Conservation (phyloP, 2,113 vertebrate genomes). For the Malurus cyaneus region DNA sequence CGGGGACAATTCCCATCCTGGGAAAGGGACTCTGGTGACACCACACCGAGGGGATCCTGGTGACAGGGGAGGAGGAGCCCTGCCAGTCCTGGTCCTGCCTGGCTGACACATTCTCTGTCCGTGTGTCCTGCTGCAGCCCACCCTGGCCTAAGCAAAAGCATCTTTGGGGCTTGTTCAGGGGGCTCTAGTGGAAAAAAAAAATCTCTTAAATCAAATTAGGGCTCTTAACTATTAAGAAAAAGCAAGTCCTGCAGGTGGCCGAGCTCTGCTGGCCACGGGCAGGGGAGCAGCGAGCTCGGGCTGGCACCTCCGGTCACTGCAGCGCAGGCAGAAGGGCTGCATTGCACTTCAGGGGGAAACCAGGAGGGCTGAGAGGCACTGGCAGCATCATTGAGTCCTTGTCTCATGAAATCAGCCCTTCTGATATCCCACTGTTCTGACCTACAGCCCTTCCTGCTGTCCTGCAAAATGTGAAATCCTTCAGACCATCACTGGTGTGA, state of each 20-base stretch:
- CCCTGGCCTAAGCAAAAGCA: neutral
- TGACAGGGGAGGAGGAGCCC: neutral
- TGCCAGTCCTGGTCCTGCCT: neutral
- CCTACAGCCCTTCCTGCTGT: neutral
- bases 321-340: neutral
- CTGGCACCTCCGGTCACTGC: neutral
- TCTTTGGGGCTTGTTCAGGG: constrained; percentile 21
- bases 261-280: neutral
- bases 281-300: neutral
- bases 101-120: neutral
- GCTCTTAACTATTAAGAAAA: neutral
- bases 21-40: neutral
- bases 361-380: constrained; percentile 5
- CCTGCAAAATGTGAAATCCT: neutral
- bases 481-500: neutral
- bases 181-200: neutral
- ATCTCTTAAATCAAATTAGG: neutral
- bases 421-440: fast-evolving
- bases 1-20: neutral
- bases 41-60: neutral
- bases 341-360: neutral
- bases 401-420: neutral
- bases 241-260: neutral
- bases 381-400: neutral
- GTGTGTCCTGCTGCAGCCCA: neutral